Evolutionary conservation across 2,888 invertebrate genomes (phyloP), one percentile per base, ranked within the genome.

Genomic region (Aleiodes leptofemur): DNA sequence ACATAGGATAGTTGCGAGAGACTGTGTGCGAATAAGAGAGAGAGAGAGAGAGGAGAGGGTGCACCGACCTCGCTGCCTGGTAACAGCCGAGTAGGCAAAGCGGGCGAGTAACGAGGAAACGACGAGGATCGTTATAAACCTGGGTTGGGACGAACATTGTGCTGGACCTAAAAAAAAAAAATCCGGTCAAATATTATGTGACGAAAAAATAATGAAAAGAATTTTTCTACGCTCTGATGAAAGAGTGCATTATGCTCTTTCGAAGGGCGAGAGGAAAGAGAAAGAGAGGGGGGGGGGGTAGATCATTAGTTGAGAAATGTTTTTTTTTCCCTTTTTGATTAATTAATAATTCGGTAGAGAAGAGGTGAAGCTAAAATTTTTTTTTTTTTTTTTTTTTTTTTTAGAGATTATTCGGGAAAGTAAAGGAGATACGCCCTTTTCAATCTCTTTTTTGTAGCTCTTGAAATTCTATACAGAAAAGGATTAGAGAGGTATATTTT

Each of bases 81-180:
- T 78, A 78, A 78, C 78, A 78, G 78, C 69, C 77, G 77, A 78
- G 73, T 73, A 76, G 77, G 76, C 77, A 78, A 78, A 78, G 78
- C 75, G 72, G 74, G 73, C 74, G 51, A 78, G 77, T 69, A 77
- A 76, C 78, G 72, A 78, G 77, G 69, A 56, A 75, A 74, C 55
- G 70, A 73, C 71, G 72, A 74, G 71, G 71, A 73, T 69, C 55
- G 55, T 69, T 69, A 69, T 53, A 51, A 50, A 53, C 48, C 68
- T 53, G 31, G 50, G 16, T 16, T 53, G 53, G 16, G 53, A 14
- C n/a, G 53, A 53, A 53, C 14, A 53, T 16, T 16, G 16, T 53
- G 9, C 16, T 16, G 14, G 16, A 53, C 14, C 16, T 16, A 16
- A 14, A 53, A 53, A 16, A 16, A 53, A 53, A 16, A n/a, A 51